A percentile compares a stretch with the other conserved stretches of the same genome.
Evolutionary conservation across 2,113 vertebrate genomes (phyloP).

Genomic region (Colossoma macropomum): DNA sequence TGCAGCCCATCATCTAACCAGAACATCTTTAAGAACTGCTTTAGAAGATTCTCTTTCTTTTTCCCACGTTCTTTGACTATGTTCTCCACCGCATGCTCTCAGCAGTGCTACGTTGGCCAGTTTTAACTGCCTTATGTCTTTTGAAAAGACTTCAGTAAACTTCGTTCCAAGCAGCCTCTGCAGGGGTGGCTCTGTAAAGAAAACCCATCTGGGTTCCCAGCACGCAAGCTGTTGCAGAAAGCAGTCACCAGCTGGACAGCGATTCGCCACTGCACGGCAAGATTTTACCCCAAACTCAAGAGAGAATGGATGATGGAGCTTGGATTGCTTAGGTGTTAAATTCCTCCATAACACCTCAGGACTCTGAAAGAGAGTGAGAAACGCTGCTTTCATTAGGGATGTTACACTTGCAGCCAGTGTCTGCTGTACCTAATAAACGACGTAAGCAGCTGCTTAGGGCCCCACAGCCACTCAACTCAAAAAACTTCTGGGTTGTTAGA

Average conservation of each 20-base stretch:
- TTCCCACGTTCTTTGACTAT: neutral
- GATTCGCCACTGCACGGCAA: conserved; percentile 1
- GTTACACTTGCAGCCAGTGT: conserved; percentile 5
- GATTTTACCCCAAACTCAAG: neutral
- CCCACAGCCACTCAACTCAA: too few relatives aligned
- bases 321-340: neutral
- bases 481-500: too few relatives aligned
- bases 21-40: neutral
- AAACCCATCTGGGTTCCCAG: conserved; percentile 44
- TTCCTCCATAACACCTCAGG: conserved; percentile 15
- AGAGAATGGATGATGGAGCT: conserved; percentile 15
- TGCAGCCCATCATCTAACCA: neutral
- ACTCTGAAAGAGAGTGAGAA: neutral
- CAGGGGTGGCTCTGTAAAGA: conserved; percentile 50
- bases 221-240: neutral
- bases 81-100: neutral
- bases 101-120: neutral
- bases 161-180: conserved; percentile 15
- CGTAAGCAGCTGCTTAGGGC: too few relatives aligned
- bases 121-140: conserved; percentile 31
- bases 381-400: neutral
- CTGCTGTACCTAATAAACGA: too few relatives aligned
- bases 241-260: conserved; percentile 5
- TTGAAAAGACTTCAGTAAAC: conserved; percentile 18
- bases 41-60: neutral